phyloP scores from a whole-genome alignment of 92 coral and sea anemone species.

The Micromussa lordhowensis region DNA sequence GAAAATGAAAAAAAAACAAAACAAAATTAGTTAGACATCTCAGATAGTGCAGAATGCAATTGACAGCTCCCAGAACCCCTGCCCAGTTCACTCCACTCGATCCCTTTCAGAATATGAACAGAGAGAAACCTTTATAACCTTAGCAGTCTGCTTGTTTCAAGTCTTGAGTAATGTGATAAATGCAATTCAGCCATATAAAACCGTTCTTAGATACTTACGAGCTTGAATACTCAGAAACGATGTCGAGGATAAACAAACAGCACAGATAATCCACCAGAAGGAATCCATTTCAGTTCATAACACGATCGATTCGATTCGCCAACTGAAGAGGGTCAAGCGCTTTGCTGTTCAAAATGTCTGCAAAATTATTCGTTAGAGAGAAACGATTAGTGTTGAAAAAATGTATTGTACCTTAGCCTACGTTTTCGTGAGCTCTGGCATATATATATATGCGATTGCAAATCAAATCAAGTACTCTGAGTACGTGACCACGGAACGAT shows the following conservation, averaged over 20 bases:
- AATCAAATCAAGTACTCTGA: too few species aligned
- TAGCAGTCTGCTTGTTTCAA: too few species aligned
- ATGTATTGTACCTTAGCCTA: too few species aligned
- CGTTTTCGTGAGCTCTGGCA: neutral
- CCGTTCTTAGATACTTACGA: slow-evolving; percentile 8
- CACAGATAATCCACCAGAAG: neutral
- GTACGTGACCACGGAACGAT: too few species aligned
- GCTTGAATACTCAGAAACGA: neutral
- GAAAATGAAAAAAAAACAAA: neutral
- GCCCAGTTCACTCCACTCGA: too few species aligned
- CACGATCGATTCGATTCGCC: slow-evolving; percentile 2
- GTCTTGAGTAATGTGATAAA: neutral
- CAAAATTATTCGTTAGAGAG: neutral
- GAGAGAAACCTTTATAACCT: too few species aligned
- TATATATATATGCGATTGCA: neutral
- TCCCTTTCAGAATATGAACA: too few species aligned
- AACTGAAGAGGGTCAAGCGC: neutral
- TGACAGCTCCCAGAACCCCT: too few species aligned
- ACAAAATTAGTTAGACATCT: too few species aligned
- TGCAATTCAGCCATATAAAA: neutral
- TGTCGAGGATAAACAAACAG: neutral
- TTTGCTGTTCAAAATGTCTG: neutral
- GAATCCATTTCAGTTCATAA: slow-evolving; percentile 13
- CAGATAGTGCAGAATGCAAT: too few species aligned
- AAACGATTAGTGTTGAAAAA: neutral